Percentiles rank a stretch among this genome's conserved stretches.
phyloP scores from a whole-genome alignment of 2,888 invertebrate species.

The Oligia fasciuncula region DNA sequence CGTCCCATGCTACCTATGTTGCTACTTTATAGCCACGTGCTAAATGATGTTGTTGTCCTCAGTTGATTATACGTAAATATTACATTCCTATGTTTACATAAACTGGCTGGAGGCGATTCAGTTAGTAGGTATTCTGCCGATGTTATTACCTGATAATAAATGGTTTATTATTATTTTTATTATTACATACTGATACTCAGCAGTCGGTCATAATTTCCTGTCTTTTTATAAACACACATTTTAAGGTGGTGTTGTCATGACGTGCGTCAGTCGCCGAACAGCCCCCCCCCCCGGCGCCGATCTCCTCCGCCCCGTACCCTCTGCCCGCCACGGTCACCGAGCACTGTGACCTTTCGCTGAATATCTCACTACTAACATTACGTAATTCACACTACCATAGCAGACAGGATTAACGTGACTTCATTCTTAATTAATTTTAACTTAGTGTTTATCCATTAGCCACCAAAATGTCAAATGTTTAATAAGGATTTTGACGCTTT shows the following conservation, averaged over 20 bases:
- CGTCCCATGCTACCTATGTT: slow-evolving; percentile 8
- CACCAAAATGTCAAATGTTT: slow-evolving; percentile 27
- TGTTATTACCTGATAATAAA: slow-evolving; percentile 20
- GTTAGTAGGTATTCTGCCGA: slow-evolving; percentile 59
- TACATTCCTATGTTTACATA: slow-evolving; percentile 4
- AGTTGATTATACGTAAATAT: background rate
- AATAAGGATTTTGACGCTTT: slow-evolving; percentile 20
- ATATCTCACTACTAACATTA: slow-evolving; percentile 78
- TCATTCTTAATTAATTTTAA: slow-evolving; percentile 53
- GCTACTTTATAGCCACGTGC: slow-evolving; percentile 18
- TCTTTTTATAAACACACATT: slow-evolving; percentile 57
- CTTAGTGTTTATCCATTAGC: slow-evolving; percentile 40
- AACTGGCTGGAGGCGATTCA: slow-evolving; percentile 11
- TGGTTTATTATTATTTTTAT: too few species aligned
- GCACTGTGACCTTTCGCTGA: slow-evolving; percentile 86
- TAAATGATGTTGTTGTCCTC: slow-evolving; percentile 17
- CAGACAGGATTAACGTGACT: slow-evolving; percentile 56
- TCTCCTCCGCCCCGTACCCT: slow-evolving; percentile 66
- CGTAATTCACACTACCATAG: slow-evolving; percentile 75
- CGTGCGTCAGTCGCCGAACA: slow-evolving; percentile 68
- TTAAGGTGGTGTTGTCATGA: slow-evolving; percentile 67
- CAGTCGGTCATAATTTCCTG: slow-evolving; percentile 66
- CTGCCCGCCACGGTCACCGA: slow-evolving; percentile 86
- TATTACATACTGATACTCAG: slow-evolving; percentile 15
- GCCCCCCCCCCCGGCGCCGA: slow-evolving; percentile 56